phyloP scores from a whole-genome alignment of 1,140 invertebrate genomes.

The Apis dorsata region DNA sequence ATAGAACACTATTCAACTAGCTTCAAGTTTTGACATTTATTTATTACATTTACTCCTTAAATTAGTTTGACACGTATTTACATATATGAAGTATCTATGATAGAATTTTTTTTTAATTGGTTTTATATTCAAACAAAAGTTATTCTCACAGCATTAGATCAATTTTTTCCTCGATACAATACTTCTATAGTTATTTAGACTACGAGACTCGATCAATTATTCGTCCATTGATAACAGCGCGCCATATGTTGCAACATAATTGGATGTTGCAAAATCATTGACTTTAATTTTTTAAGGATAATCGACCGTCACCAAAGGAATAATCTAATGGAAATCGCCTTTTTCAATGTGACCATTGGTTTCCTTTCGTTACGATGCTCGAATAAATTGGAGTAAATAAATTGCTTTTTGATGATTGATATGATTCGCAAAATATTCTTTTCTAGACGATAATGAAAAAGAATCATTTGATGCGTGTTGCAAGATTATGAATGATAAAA shows the following conservation, averaged over 20 bases:
- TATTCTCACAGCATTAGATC: too few relatives aligned
- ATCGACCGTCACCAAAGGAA: constrained; percentile 55
- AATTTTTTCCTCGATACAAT: not conserved
- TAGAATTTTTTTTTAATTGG: too few relatives aligned
- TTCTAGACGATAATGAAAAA: not conserved
- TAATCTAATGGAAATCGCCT: not conserved
- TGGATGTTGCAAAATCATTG: constrained; percentile 69
- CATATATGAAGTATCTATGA: too few relatives aligned
- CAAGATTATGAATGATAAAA: not conserved
- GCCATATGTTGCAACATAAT: constrained; percentile 35
- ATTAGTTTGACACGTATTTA: too few relatives aligned
- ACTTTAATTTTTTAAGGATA: constrained; percentile 60
- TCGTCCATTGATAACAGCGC: not conserved
- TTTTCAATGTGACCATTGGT: constrained; percentile 26
- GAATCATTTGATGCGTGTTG: not conserved
- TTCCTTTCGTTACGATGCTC: constrained; percentile 19
- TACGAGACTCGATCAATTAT: constrained; percentile 8
- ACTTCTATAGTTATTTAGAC: not conserved
- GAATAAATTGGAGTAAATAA: constrained; percentile 7
- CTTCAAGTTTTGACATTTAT: too few relatives aligned
- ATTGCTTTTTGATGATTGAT: constrained; percentile 44
- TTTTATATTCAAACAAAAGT: too few relatives aligned
- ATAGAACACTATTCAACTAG: too few relatives aligned
- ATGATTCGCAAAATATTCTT: not conserved
- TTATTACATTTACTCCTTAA: too few relatives aligned